Percentiles rank a stretch among this genome's conserved stretches.
Evolutionary conservation across 2,797 vertebrate species (phyloP).

Genomic region (Pachyuromys duprasi): DNA sequence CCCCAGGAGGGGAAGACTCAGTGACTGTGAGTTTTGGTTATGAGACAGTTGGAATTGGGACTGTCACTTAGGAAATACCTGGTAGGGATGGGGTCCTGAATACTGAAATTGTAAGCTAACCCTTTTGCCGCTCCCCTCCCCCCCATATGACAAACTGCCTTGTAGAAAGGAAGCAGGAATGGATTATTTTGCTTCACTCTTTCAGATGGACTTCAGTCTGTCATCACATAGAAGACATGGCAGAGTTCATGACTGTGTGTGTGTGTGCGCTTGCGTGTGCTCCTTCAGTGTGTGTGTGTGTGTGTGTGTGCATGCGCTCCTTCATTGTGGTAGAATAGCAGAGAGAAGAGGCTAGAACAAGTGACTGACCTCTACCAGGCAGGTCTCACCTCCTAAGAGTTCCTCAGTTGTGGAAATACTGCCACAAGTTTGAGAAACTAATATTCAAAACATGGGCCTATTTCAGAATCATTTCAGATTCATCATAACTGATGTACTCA

Average conservation of each 20-base stretch:
- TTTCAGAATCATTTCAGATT: background rate
- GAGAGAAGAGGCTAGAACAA: background rate
- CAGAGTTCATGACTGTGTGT: background rate
- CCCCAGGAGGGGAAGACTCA: background rate
- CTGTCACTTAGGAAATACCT: background rate
- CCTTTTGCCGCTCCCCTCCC: background rate
- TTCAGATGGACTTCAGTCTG: background rate
- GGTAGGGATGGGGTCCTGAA: background rate
- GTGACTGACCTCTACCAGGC: background rate
- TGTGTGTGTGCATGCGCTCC: too few species aligned
- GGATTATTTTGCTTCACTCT: background rate
- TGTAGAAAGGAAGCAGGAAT: background rate
- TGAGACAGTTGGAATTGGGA: background rate
- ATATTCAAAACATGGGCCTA: background rate
- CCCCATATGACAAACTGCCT: background rate
- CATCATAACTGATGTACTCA: background rate
- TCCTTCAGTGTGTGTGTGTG: too few species aligned
- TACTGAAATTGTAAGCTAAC: background rate
- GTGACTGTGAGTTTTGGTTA: background rate
- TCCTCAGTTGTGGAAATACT: background rate
- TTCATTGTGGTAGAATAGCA: background rate
- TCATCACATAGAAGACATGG: background rate
- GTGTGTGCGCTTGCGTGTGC: too few species aligned
- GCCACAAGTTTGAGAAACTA: background rate
- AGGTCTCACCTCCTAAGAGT: background rate